phyloP scores from a whole-genome alignment of 2,113 vertebrate species.

The Saccopteryx bilineata region DNA sequence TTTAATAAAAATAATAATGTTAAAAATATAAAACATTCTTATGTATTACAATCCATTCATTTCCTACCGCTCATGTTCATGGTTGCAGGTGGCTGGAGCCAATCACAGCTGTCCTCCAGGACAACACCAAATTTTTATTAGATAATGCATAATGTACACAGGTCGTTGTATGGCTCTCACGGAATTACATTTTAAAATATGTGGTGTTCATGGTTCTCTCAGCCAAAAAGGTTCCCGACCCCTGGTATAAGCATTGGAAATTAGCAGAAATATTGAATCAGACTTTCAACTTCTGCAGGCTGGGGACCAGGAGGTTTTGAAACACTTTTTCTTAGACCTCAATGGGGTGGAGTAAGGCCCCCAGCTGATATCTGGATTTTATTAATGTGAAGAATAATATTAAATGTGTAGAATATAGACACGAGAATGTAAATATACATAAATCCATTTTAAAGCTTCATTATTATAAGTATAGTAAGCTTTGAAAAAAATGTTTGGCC shows the following conservation, averaged over 20 bases:
- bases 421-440: not conserved
- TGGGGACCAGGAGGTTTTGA: not conserved
- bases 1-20: too few species aligned
- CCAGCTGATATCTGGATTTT: not conserved
- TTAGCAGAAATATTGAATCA: not conserved
- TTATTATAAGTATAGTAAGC: slow-evolving; percentile 19
- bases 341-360: not conserved
- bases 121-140: too few species aligned
- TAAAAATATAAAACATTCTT: too few species aligned
- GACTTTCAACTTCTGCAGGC: not conserved
- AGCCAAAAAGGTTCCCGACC: too few species aligned
- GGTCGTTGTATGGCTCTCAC: too few species aligned
- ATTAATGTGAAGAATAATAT: slow-evolving; percentile 18
- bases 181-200: too few species aligned
- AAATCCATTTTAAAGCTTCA: not conserved
- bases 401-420: not conserved
- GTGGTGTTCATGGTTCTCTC: too few species aligned
- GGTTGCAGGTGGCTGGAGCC: too few species aligned
- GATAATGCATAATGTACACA: too few species aligned
- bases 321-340: slow-evolving; percentile 1
- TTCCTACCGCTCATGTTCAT: too few species aligned
- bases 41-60: too few species aligned
- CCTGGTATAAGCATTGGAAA: not conserved
- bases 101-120: too few species aligned
- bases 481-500: not conserved